A percentile compares a stretch with the other conserved stretches of the same genome.
Evolutionary conservation across 2,797 vertebrate species (phyloP).

Genomic region (Eulemur rubriventer): DNA sequence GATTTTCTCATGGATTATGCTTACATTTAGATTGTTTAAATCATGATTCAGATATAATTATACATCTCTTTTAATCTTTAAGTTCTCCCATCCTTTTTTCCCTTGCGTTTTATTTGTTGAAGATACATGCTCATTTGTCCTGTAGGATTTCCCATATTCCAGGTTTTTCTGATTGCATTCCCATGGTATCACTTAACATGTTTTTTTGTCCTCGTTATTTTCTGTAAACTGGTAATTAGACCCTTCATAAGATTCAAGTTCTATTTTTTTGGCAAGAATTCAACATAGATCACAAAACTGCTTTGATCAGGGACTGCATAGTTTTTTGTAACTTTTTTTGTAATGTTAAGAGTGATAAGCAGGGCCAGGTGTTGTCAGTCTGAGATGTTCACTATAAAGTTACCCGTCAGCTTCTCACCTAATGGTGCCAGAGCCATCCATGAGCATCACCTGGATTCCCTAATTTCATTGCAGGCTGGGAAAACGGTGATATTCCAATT

Average conservation of each 20-base stretch:
- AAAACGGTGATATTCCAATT: not conserved
- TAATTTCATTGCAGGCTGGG: not conserved
- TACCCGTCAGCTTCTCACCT: not conserved
- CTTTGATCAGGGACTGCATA: not conserved
- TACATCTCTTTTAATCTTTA: not conserved
- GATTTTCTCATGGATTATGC: not conserved
- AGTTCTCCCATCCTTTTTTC: not conserved
- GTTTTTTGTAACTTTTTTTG: not conserved
- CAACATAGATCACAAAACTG: not conserved
- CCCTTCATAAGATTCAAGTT: not conserved
- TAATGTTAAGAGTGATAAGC: not conserved
- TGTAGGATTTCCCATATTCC: not conserved
- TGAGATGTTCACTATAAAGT: not conserved
- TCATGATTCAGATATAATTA: not conserved
- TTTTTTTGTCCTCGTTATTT: not conserved
- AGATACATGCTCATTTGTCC: not conserved
- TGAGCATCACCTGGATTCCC: not conserved
- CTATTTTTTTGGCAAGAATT: not conserved
- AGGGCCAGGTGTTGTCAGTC: not conserved
- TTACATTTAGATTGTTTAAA: slow-evolving; percentile 9
- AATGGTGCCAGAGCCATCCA: not conserved
- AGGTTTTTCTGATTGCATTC: not conserved
- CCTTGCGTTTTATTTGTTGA: not conserved
- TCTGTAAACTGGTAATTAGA: not conserved
- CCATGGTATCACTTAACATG: not conserved